Evolutionary conservation across 2,797 vertebrate species (phyloP).

Genomic region (Halcyon chelicuti): DNA sequence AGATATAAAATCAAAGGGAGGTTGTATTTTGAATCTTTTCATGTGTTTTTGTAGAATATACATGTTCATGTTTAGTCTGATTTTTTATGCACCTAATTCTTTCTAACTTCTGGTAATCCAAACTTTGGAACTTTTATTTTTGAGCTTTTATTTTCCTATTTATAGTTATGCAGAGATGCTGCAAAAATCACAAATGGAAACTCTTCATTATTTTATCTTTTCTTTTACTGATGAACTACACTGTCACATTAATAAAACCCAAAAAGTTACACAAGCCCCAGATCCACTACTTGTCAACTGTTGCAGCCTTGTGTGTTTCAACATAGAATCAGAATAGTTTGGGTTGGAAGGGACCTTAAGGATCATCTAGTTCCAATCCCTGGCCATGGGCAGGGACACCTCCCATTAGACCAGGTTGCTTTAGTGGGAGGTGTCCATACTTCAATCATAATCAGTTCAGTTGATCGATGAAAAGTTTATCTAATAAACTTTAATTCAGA

Average conservation of each 20-base stretch:
- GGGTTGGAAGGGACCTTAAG: too few relatives aligned
- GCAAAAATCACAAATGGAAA: not conserved
- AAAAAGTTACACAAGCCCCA: not conserved
- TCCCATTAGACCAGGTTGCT: too few relatives aligned
- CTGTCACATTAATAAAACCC: not conserved
- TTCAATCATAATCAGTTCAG: not conserved
- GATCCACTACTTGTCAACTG: not conserved
- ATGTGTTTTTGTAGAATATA: not conserved
- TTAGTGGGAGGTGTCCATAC: not conserved
- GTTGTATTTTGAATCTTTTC: not conserved
- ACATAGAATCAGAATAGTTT: too few relatives aligned
- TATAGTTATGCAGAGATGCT: not conserved
- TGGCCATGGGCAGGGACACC: too few relatives aligned
- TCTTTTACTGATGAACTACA: not conserved
- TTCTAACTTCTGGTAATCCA: not conserved
- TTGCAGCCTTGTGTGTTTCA: not conserved
- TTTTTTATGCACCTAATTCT: not conserved
- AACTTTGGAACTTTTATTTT: not conserved
- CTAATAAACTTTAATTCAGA: not conserved
- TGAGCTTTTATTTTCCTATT: not conserved
- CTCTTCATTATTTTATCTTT: not conserved
- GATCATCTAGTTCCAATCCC: too few relatives aligned
- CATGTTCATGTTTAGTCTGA: not conserved
- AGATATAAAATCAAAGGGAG: not conserved
- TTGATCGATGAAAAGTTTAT: not conserved